Conservation (phyloP, 2,797 vertebrate genomes). For the Coracias cyanogaster region DNA sequence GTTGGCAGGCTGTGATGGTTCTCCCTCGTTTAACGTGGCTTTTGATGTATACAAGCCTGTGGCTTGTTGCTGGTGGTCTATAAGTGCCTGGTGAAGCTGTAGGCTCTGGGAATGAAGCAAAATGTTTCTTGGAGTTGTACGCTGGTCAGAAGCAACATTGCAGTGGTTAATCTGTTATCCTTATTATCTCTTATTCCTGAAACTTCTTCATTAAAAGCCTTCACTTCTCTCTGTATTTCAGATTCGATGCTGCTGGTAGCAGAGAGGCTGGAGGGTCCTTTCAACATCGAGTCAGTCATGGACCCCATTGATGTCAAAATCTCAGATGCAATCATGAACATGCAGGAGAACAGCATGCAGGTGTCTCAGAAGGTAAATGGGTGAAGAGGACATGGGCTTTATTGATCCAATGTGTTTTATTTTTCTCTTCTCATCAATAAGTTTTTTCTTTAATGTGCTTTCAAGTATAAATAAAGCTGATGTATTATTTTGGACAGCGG, state of each 20-base stretch:
- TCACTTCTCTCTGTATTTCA: constrained; percentile 38
- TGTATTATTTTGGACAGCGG: neutral
- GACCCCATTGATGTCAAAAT: constrained; percentile 98
- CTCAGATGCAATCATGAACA: constrained; percentile 98
- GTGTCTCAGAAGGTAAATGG: constrained; percentile 92
- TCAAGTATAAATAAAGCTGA: neutral
- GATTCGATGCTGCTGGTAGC: constrained; percentile 93
- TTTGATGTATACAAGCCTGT: constrained; percentile 1
- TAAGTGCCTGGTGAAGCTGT: neutral
- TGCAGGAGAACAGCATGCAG: constrained; percentile 98
- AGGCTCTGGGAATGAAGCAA: neutral
- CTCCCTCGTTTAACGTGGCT: neutral
- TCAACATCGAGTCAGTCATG: constrained; percentile 96
- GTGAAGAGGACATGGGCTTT: neutral
- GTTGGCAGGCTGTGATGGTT: neutral
- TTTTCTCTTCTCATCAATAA: neutral
- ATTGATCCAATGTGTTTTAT: neutral
- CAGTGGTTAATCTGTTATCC: neutral
- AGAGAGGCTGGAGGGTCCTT: constrained; percentile 94
- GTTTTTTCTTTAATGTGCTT: neutral
- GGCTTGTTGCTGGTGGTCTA: neutral
- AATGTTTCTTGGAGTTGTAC: neutral
- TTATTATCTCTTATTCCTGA: neutral
- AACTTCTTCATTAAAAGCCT: neutral
- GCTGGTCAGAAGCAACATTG: neutral